A percentile compares a stretch with the other conserved stretches of the same genome.
phyloP scores from a whole-genome alignment of 2,113 vertebrate species.

The Grammomys dolichurus region DNA sequence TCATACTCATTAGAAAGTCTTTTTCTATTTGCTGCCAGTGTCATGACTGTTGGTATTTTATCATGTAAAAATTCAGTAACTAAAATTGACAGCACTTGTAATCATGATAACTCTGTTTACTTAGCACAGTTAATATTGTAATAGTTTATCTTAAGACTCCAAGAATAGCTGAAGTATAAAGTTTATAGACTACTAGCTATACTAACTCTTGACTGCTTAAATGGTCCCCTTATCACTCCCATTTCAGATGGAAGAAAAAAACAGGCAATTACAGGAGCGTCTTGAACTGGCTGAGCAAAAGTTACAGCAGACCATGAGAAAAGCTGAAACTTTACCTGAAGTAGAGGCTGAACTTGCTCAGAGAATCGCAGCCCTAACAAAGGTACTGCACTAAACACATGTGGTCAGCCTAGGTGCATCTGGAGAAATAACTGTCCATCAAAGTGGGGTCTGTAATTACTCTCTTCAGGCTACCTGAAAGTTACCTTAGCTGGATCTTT shows the following conservation, averaged over 20 bases:
- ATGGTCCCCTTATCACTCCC: constrained; percentile 1
- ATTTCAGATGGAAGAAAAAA: constrained; percentile 98
- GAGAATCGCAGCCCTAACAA: constrained; percentile 98
- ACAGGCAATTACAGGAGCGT: constrained; percentile 97
- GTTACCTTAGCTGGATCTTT: not conserved
- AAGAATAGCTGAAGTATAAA: not conserved
- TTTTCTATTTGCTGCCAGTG: not conserved
- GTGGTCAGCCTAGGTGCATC: not conserved
- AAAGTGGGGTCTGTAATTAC: not conserved
- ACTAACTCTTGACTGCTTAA: constrained; percentile 23
- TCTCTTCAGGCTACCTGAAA: not conserved
- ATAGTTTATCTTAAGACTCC: not conserved
- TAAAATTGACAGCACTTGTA: not conserved
- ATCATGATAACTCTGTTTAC: not conserved
- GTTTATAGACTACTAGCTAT: not conserved
- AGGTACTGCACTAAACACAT: constrained; percentile 88
- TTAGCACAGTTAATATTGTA: not conserved
- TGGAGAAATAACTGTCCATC: not conserved
- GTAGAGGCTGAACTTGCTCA: constrained; percentile 99
- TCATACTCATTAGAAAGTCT: not conserved
- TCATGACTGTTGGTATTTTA: not conserved
- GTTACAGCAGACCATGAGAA: constrained; percentile 99
- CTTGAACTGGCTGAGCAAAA: constrained; percentile 98
- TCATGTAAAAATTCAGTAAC: not conserved
- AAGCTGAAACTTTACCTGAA: constrained; percentile 98